Conservation (phyloP, 2,113 vertebrate genomes). For the Progne subis region DNA sequence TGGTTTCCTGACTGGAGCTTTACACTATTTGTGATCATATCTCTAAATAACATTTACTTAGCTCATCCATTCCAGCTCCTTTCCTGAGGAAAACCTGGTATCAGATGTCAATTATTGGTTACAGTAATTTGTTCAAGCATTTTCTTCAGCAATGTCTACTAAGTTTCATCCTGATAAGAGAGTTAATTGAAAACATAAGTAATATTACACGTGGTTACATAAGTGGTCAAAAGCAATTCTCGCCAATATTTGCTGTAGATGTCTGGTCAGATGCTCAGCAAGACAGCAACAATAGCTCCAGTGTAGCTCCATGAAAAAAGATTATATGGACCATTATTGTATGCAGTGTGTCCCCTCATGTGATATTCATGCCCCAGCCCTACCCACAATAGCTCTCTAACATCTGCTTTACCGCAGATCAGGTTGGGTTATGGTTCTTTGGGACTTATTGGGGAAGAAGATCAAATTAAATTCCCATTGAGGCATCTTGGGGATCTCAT, state of each 20-base stretch:
- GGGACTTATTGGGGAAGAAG: not conserved
- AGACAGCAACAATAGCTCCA: not conserved
- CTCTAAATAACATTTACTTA: not conserved
- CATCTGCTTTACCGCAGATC: accelerated
- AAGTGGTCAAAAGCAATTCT: not conserved
- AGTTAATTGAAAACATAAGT: not conserved
- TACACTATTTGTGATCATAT: not conserved
- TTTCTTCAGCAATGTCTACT: not conserved
- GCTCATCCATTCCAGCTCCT: not conserved
- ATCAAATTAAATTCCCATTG: not conserved
- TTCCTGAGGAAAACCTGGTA: not conserved
- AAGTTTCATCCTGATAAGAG: not conserved
- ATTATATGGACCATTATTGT: not conserved
- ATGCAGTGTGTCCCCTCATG: not conserved
- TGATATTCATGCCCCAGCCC: not conserved
- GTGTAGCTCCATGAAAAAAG: not conserved
- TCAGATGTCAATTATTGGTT: not conserved
- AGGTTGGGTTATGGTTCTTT: not conserved
- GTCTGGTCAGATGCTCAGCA: not conserved
- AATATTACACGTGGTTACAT: not conserved
- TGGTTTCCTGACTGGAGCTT: not conserved
- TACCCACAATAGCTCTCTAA: not conserved
- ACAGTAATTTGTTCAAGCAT: not conserved
- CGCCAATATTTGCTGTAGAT: not conserved
- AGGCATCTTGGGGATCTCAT: not conserved